A percentile compares a stretch with the other conserved stretches of the same genome.
Evolutionary conservation across 2,113 vertebrate species (phyloP).

Genomic region (Pomatorhinus ruficollis): DNA sequence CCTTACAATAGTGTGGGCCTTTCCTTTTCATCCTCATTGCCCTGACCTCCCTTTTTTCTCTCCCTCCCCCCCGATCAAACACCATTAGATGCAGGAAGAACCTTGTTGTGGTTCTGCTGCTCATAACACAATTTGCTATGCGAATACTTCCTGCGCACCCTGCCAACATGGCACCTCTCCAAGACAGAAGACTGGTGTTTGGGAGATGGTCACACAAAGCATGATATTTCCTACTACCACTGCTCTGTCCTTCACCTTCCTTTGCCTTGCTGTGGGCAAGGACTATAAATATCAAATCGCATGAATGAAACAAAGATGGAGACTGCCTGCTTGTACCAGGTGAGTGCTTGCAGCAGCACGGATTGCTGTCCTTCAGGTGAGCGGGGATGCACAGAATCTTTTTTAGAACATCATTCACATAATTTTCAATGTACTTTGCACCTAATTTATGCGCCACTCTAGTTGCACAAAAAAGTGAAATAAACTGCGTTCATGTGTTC

Average conservation of each 20-base stretch:
- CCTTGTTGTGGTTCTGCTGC: slow-evolving; percentile 55
- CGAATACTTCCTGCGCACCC: slow-evolving; percentile 43
- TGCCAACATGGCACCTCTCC: slow-evolving; percentile 32
- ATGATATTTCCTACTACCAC: slow-evolving; percentile 17
- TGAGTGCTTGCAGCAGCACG: not conserved
- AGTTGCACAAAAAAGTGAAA: not conserved
- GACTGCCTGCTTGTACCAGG: not conserved
- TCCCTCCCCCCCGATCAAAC: not conserved
- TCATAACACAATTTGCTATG: slow-evolving; percentile 61
- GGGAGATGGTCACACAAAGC: slow-evolving; percentile 32
- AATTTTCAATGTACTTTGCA: not conserved
- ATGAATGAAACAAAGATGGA: not conserved
- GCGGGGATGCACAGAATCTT: not conserved
- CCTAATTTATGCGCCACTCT: not conserved
- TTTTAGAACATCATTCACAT: rapidly evolving
- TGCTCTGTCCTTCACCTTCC: slow-evolving; percentile 38
- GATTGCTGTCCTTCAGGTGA: not conserved
- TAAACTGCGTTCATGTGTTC: not conserved
- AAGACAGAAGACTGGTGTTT: not conserved
- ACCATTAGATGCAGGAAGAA: slow-evolving; percentile 62
- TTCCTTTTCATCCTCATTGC: not conserved
- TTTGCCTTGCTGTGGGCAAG: not conserved
- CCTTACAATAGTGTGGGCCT: not conserved
- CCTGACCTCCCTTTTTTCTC: slow-evolving; percentile 10
- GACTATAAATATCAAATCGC: not conserved